Evolutionary conservation across 1,140 invertebrate species (phyloP), one percentile per base, ranked within the genome.

Genomic region (Manduca sexta): DNA sequence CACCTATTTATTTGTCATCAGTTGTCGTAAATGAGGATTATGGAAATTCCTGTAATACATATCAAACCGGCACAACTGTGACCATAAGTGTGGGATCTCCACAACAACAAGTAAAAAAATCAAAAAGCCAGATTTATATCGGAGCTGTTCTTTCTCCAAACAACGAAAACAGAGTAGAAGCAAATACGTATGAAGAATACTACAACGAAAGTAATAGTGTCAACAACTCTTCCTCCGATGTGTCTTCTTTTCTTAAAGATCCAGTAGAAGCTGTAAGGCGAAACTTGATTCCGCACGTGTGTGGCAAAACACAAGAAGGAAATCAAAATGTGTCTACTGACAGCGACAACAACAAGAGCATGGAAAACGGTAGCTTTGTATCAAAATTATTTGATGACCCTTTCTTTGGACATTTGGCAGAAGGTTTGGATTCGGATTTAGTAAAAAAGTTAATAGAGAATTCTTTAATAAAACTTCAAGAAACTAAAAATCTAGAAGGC

Each of bases 271-370:
- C 91, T 11, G 91, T 92, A 1, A 88, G 88, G 64, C 83, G 90
- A 46, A 92, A 93, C 69, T 75, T 92, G 52, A 89, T 92, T 52
- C 91, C 91, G 15, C 91, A 93, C 74, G 89, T 93, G 30, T 92
- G 91, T 75, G 91, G 91, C 5, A 89, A 88, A 77, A 44, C 64
- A 79, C 53, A 84, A 26, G 44, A 52, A 38, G 44, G 16, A 33
- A 43, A 45, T 26, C 31, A 43, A 14, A n/a, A 55, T 18, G 6
- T n/a, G 38, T 17, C 4, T 52, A 58, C 82, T 37, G 48, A 31
- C 31, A 68, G 61, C 64, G 34, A 18, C 35, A 69, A 59, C 65
- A 35, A 33, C 1, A 62, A 78, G 57, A 52, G 65, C 45, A 60
- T 68, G 53, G 65, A 81, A 71, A 72, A 73, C 55, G 68, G 64